These are phyloP conservation scores for Drosophila kikkawai DNA, from an alignment of 1,140 invertebrate genomes.

Conservation along the genomic window DNA sequence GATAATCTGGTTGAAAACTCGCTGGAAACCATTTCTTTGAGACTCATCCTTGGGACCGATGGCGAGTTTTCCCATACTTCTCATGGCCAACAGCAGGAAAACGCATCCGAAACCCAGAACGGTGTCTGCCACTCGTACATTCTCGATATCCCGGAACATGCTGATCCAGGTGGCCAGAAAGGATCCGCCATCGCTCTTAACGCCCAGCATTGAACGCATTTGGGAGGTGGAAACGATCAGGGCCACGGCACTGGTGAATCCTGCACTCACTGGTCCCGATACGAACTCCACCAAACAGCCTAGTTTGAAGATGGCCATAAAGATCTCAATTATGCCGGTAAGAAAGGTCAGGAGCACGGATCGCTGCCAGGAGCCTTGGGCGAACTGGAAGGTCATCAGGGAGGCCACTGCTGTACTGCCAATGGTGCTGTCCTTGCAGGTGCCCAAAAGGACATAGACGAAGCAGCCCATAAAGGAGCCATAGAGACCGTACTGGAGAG, in stretches of 20 bases:
- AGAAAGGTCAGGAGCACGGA: conserved; percentile 94
- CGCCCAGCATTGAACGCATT: conserved; percentile 93
- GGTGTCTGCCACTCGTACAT: conserved; percentile 89
- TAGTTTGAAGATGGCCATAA: conserved; percentile 95
- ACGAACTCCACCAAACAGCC: conserved; percentile 97
- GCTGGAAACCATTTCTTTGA: conserved; percentile 85
- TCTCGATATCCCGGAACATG: conserved; percentile 88
- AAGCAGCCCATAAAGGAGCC: conserved; percentile 96
- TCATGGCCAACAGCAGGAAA: conserved; percentile 88
- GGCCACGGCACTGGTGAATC: conserved; percentile 97
- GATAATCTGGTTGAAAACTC: conserved; percentile 86
- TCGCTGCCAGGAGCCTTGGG: conserved; percentile 89
- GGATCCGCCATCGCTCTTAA: conserved; percentile 90
- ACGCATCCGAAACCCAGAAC: conserved; percentile 90
- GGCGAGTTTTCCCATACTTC: conserved; percentile 87
- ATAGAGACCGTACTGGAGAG: conserved; percentile 92
- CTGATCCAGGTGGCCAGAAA: conserved; percentile 91
- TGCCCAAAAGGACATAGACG: conserved; percentile 95
- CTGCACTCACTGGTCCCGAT: conserved; percentile 96
- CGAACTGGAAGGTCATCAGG: conserved; percentile 92
- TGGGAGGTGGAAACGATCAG: conserved; percentile 96
- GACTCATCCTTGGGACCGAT: conserved; percentile 87
- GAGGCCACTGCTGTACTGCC: conserved; percentile 95
- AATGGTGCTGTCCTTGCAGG: conserved; percentile 95
- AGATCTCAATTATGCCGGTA: conserved; percentile 92